A percentile compares a stretch with the other conserved stretches of the same genome.
Conservation (phyloP, 2,888 invertebrate genomes). For the Cheilosia grossa region DNA sequence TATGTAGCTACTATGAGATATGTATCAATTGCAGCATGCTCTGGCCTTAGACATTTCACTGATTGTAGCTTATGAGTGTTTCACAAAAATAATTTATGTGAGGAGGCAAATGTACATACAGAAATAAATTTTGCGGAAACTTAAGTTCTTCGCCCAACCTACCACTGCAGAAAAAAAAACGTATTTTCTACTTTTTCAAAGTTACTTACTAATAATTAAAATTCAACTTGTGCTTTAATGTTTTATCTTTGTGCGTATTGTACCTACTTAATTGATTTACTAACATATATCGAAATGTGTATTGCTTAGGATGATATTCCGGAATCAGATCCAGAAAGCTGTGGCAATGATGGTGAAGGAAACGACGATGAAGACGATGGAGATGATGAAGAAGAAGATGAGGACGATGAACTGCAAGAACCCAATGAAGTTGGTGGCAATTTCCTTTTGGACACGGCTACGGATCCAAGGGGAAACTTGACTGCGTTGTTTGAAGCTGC, state of each 20-base stretch:
- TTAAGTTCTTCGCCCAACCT: constrained; percentile 52
- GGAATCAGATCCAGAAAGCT: constrained; percentile 83
- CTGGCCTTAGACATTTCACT: constrained; percentile 72
- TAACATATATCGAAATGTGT: constrained; percentile 17
- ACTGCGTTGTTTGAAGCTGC: constrained; percentile 97
- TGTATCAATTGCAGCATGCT: constrained; percentile 73
- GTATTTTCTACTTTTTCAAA: constrained; percentile 17
- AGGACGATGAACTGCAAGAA: constrained; percentile 82
- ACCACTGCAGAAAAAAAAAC: constrained; percentile 62
- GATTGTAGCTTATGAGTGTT: constrained; percentile 57
- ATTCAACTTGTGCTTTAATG: constrained; percentile 47
- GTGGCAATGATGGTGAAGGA: constrained; percentile 82
- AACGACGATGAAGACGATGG: constrained; percentile 83
- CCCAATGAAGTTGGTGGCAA: constrained; percentile 80
- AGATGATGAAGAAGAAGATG: constrained; percentile 82
- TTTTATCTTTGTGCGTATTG: constrained; percentile 36
- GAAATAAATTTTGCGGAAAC: constrained; percentile 39
- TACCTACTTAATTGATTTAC: constrained; percentile 9
- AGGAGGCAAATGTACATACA: constrained; percentile 41
- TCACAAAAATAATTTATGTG: constrained; percentile 30
- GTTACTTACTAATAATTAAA: constrained; percentile 49
- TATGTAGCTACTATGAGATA: constrained; percentile 55
- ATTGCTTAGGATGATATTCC: constrained; percentile 82
- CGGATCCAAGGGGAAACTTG: constrained; percentile 85
- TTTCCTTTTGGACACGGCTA: constrained; percentile 84